Percentiles rank a stretch among this genome's conserved stretches.
Evolutionary conservation across 2,797 vertebrate genomes (phyloP).

Genomic region (Clarias pachynema): DNA sequence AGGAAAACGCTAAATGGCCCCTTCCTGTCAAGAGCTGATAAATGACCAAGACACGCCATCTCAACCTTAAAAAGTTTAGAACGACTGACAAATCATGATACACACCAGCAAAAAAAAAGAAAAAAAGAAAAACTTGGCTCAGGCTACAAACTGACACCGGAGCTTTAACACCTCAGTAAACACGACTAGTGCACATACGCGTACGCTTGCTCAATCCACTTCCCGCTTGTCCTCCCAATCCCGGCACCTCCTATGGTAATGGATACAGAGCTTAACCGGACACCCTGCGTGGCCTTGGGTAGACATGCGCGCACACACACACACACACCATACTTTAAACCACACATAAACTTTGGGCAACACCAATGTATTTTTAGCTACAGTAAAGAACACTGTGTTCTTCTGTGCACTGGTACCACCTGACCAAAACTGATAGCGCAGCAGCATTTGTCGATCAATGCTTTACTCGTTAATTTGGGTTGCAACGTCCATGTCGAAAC

Average conservation of each 20-base stretch:
- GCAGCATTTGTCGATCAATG: conserved; percentile 10
- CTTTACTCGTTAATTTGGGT: not conserved
- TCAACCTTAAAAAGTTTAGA: not conserved
- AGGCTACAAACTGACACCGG: not conserved
- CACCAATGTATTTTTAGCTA: conserved; percentile 49
- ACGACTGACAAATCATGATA: not conserved
- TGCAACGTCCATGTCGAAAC: too few species aligned
- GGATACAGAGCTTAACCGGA: conserved; percentile 16
- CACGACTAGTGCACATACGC: not conserved
- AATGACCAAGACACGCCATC: conserved; percentile 11
- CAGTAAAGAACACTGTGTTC: conserved; percentile 50
- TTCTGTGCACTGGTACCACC: conserved; percentile 22
- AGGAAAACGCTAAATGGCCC: conserved; percentile 49
- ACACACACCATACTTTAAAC: conserved; percentile 17
- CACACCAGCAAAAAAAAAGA: not conserved
- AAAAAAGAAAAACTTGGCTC: not conserved
- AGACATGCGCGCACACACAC: not conserved
- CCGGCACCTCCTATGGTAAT: conserved; percentile 44
- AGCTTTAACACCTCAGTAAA: conserved; percentile 28
- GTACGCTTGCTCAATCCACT: conserved; percentile 27
- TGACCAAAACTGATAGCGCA: conserved; percentile 35
- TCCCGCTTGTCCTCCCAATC: conserved; percentile 27
- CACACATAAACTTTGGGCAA: conserved; percentile 39
- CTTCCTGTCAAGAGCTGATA: conserved; percentile 53
- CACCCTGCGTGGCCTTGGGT: conserved; percentile 16